These are phyloP conservation scores for Eutolmus rufibarbis DNA, from an alignment of 2,888 invertebrate genomes.

Conservation along the genomic window DNA sequence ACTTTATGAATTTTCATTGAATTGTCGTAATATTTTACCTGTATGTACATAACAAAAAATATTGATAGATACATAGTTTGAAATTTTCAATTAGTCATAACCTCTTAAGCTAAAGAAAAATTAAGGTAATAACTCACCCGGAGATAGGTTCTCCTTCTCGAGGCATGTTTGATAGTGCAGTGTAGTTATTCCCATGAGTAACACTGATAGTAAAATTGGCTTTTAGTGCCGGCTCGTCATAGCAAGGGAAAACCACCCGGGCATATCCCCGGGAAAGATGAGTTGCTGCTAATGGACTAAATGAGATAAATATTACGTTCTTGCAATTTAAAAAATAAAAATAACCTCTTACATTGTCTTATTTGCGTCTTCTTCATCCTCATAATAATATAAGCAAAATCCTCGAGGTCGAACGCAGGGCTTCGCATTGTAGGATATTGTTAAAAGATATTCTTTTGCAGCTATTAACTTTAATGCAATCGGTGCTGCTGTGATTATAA, in stretches of 20 bases:
- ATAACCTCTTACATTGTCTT: slow-evolving; percentile 57
- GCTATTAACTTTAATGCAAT: slow-evolving; percentile 43
- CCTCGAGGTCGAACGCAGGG: slow-evolving; percentile 65
- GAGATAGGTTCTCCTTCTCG: slow-evolving; percentile 42
- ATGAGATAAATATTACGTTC: neutral
- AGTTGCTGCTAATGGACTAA: slow-evolving; percentile 52
- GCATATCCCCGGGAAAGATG: slow-evolving; percentile 74
- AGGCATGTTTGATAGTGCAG: slow-evolving; percentile 62
- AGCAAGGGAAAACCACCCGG: slow-evolving; percentile 77
- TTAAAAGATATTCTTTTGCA: slow-evolving; percentile 54
- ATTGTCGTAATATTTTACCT: too few relatives aligned
- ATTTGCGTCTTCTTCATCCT: slow-evolving; percentile 52
- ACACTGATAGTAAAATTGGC: slow-evolving; percentile 72
- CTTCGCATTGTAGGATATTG: slow-evolving; percentile 67
- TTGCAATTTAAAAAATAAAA: neutral
- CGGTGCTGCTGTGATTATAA: neutral
- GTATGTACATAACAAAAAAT: too few relatives aligned
- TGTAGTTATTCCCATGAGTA: slow-evolving; percentile 64
- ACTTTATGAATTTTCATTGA: too few relatives aligned
- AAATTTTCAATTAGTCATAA: too few relatives aligned
- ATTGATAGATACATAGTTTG: too few relatives aligned
- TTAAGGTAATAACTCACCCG: neutral
- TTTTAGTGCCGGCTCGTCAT: slow-evolving; percentile 77
- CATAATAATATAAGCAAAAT: slow-evolving; percentile 69
- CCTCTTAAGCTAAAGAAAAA: neutral